These are phyloP conservation scores for Salpingus planirostris DNA, from an alignment of 2,888 invertebrate genomes.

Conservation along the genomic window DNA sequence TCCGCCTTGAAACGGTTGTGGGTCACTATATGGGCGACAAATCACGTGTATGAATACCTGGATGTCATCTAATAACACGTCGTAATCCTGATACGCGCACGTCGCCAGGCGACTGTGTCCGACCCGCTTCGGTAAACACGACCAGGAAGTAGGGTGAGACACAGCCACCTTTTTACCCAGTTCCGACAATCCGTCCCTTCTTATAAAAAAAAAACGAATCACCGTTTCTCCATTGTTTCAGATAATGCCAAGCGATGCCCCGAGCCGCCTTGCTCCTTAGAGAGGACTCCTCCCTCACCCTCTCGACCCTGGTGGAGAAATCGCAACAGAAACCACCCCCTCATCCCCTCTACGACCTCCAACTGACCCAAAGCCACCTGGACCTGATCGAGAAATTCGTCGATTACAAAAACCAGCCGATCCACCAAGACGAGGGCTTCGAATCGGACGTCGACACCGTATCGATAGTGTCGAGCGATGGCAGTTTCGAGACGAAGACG, in stretches of 20 bases:
- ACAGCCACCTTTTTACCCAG: conserved; percentile 2
- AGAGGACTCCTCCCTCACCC: conserved; percentile 31
- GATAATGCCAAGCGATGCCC: conserved; percentile 38
- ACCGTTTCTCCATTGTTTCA: conserved; percentile 26
- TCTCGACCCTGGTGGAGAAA: conserved; percentile 36
- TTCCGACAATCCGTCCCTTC: not conserved
- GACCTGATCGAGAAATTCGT: conserved; percentile 25
- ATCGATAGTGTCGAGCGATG: conserved; percentile 39
- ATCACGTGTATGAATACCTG: conserved; percentile 1
- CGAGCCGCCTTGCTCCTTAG: conserved; percentile 34
- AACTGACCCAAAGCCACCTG: conserved; percentile 31
- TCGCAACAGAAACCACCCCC: conserved; percentile 28
- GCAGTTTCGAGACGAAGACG: conserved; percentile 30
- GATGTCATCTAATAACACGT: conserved; percentile 7
- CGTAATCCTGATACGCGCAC: conserved; percentile 4
- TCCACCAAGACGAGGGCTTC: conserved; percentile 41
- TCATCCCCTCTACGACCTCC: conserved; percentile 33
- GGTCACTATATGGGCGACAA: conserved; percentile 4
- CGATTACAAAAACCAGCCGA: too few species aligned
- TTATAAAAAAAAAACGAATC: too few species aligned
- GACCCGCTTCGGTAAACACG: conserved; percentile 9
- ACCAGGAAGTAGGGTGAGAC: conserved; percentile 8
- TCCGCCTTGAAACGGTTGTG: not conserved
- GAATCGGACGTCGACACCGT: conserved; percentile 43
- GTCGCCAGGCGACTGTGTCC: conserved; percentile 6